phyloP scores from a whole-genome alignment of 2,888 invertebrate genomes.

The Sympetrum striolatum region DNA sequence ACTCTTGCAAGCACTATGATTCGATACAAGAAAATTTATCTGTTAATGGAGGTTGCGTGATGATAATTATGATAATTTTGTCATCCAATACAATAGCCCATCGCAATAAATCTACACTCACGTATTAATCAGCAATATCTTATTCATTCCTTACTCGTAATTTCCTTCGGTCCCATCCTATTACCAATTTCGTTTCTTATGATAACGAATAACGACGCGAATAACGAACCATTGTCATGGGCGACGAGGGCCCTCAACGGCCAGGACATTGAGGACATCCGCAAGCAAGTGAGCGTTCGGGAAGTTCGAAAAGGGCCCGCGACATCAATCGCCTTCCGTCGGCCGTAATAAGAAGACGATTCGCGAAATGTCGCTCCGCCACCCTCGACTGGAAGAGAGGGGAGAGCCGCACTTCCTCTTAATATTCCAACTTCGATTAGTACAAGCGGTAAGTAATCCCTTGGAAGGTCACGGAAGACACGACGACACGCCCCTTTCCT shows the following conservation, averaged over 20 bases:
- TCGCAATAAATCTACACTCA: no score
- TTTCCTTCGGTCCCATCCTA: no score
- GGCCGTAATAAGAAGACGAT: not conserved
- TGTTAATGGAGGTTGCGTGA: no score
- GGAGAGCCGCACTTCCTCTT: not conserved
- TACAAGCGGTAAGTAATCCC: conserved; percentile 21
- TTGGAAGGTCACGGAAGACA: not conserved
- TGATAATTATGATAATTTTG: no score
- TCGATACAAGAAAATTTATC: no score
- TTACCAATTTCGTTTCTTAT: no score
- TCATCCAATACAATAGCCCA: no score
- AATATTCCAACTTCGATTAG: not conserved
- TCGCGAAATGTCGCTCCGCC: not conserved
- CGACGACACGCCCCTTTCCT: not conserved
- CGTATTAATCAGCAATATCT: no score
- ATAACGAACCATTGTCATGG: not conserved
- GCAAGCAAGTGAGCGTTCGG: not conserved
- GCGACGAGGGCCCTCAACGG: not conserved
- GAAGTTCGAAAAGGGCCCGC: not conserved
- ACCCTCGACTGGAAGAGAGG: not conserved
- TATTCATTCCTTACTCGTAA: no score
- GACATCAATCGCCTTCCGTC: not conserved
- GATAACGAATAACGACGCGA: not conserved
- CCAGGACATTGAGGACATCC: not conserved
- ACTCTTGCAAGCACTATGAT: no score